These are phyloP conservation scores for Steinernema feltiae DNA, from an alignment of 1,140 invertebrate genomes.

Conservation along the genomic window DNA sequence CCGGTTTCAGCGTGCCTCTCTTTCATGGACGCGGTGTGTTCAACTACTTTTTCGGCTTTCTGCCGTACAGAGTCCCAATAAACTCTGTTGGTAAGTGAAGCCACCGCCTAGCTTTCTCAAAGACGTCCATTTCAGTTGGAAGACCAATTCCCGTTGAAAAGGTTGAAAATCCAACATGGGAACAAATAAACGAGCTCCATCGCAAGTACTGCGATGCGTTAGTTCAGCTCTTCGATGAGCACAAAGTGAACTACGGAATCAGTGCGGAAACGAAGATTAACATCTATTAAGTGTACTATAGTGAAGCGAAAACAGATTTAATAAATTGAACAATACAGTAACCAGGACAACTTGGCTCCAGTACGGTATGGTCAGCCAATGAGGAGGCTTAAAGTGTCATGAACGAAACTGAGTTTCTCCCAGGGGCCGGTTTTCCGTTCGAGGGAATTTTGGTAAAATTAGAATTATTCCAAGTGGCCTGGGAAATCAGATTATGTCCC, in stretches of 20 bases:
- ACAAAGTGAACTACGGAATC: slow-evolving; percentile 36
- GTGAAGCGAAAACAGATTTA: no score
- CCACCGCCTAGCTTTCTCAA: background rate
- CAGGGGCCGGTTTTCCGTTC: no score
- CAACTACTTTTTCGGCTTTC: slow-evolving; percentile 76
- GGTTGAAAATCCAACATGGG: slow-evolving; percentile 39
- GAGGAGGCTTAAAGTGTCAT: no score
- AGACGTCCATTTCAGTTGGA: slow-evolving; percentile 36
- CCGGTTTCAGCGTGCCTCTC: slow-evolving; percentile 73
- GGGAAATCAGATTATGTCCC: no score
- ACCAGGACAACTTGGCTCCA: no score
- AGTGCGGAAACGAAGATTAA: background rate
- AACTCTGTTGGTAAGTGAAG: slow-evolving; percentile 66
- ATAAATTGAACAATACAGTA: no score
- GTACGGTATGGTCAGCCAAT: no score
- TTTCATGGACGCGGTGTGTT: slow-evolving; percentile 79
- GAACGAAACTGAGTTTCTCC: no score
- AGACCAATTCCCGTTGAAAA: slow-evolving; percentile 46
- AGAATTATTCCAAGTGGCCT: no score
- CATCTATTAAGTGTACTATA: no score
- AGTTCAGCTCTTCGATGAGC: slow-evolving; percentile 44
- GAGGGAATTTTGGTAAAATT: no score
- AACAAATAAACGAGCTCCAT: slow-evolving; percentile 49
- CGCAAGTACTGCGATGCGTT: slow-evolving; percentile 40
- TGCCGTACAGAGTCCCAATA: slow-evolving; percentile 70